These are phyloP conservation scores for Coptotermes formosanus DNA, from an alignment of 1,140 invertebrate genomes.

Conservation along the genomic window DNA sequence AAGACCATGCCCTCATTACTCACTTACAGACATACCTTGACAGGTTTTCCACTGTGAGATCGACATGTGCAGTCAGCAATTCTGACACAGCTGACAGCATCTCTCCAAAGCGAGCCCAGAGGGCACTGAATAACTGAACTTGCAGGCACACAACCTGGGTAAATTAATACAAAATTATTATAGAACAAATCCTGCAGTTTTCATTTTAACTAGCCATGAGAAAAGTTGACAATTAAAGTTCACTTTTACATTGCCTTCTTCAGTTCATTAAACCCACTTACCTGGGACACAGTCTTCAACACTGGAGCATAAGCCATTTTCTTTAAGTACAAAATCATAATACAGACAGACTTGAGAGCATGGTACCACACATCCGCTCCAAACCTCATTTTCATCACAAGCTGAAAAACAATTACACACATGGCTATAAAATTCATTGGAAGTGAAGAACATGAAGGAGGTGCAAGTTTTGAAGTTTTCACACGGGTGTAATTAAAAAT, in stretches of 20 bases:
- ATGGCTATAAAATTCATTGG: too few relatives aligned
- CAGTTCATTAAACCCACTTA: neutral
- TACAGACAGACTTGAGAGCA: conserved; percentile 61
- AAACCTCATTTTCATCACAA: conserved; percentile 39
- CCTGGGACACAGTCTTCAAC: conserved; percentile 53
- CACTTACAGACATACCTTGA: conserved; percentile 54
- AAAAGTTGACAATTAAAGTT: too few relatives aligned
- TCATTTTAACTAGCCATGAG: too few relatives aligned
- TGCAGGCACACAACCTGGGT: conserved; percentile 38
- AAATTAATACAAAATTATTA: neutral
- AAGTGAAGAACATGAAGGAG: too few relatives aligned
- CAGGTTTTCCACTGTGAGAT: conserved; percentile 56
- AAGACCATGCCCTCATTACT: neutral
- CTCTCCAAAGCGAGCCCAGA: conserved; percentile 58
- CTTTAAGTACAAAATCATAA: conserved; percentile 48
- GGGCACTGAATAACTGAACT: conserved; percentile 51
- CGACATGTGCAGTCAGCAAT: conserved; percentile 68
- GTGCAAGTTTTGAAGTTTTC: too few relatives aligned
- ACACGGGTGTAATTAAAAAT: too few relatives aligned
- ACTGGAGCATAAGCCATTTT: conserved; percentile 48
- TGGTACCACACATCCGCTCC: conserved; percentile 59
- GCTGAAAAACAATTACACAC: neutral
- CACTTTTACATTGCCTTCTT: too few relatives aligned
- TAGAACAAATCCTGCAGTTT: too few relatives aligned
- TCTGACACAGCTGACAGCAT: conserved; percentile 66